Base-by-base conservation (phyloP, 2,888 invertebrate species). In the Crocallis elinguaria region DNA sequence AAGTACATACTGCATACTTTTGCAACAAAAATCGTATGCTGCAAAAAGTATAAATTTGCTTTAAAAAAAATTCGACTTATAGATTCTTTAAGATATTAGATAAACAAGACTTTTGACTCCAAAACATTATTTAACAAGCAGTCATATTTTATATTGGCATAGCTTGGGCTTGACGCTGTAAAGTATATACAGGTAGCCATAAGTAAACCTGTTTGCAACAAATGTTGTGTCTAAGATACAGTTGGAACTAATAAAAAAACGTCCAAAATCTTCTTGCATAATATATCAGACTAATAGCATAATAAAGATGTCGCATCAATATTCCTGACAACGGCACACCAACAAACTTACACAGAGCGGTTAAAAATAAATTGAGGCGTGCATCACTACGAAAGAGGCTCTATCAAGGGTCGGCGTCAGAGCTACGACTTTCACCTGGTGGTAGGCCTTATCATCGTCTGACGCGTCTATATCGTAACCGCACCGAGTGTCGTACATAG, bases 391-490 rank as follows among this genome's bases (percentile, higher is more conserved):
- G 11, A 52, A 52, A 52, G 21, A 46, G 46, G 52, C 52, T 43
- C 41, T 52, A 80, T 83, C 48, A 66, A 73, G 81, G 78, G 75
- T 68, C 82, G 75, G 82, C 85, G 86, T 75, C 88, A 79, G 81
- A 74, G 76, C 88, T 88, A 88, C 86, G 82, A 75, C 75, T 72
- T 75, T 85, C 88, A 91, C 91, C 91, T 91, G 89, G 70, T 82
- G 88, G 81, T 86, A 90, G 71, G 79, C 75, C 82, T 86, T 89
- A 82, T 91, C 90, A 78, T 89, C 90, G 73, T 90, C 91, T 70
- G 90, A 88, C 82, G 87, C 79, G 73, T 90, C 90, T 72, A 89
- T 84, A 87, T 90, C 91, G 81, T 86, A 91, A 83, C 79, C 85
- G 84, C 88, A 88, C 69, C 87, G 88, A 76, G 89, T 86, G 76